Evolutionary conservation across 2,113 vertebrate species (phyloP), one percentile per base, ranked within the genome.

Genomic region (Micromys minutus): DNA sequence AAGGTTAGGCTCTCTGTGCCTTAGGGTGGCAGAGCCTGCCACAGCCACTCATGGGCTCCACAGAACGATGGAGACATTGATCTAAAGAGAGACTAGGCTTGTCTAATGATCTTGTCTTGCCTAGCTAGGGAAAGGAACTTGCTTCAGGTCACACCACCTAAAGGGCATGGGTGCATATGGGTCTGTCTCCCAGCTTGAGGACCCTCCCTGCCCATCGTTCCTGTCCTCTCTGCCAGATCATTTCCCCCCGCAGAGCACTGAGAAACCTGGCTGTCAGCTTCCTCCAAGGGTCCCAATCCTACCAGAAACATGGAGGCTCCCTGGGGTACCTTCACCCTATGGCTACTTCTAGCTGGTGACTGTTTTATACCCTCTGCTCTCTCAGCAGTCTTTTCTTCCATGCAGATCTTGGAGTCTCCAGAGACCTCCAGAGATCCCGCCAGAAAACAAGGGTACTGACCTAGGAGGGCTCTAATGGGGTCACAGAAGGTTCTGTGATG

Each of bases 1-100:
- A 80, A 79, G 83, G 86, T 39, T 19, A 57, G 65, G 67, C 50
- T 81, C 75, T 95, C 69, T 94, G 59, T 91, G 89, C 80, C 88
- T 81, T 16, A 87, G 84, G 63, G 76, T 89, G 55, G 59, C 90
- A 89, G 94, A 77, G 86, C 61, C 65, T 45, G 59, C 63, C 59
- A 52, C 7, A 12, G 67, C 83, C 61, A 91, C 91, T 91, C 91
- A 69, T 26, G 76, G 74, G 59, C 65, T 85, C 74, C 75, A 81
- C 47, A 67, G 89, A 55, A 63, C 47, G 16, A 57, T 16, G 31
- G 77, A 81, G 61, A 83, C 61, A 77, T 63, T 72, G 61, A 93
- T 90, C 81, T 92, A 88, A 89, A 83, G 89, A 63, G 75, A 67
- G 15, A 79, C 69, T 0, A 36, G 59, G 89, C 59, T n/a, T 45